phyloP scores from a whole-genome alignment of 2,888 invertebrate genomes.

The Dicyrtoma fusca region DNA sequence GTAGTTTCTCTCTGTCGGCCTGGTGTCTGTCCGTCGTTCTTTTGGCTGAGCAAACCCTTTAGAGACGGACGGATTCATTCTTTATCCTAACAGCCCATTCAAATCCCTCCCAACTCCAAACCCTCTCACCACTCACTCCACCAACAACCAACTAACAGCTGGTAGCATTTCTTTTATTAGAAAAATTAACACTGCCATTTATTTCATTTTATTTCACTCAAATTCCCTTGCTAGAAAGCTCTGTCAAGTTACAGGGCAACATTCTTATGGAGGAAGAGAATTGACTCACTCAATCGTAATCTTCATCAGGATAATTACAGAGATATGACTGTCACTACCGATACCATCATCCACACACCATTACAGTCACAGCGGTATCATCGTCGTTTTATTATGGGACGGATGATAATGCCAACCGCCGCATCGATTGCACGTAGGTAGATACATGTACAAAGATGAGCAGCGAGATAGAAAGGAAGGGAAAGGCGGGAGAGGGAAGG shows the following conservation, averaged over 20 bases:
- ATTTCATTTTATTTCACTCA: background rate
- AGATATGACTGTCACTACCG: too few species aligned
- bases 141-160: conserved; percentile 5
- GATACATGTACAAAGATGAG: too few species aligned
- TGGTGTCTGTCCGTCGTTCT: background rate
- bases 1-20: background rate
- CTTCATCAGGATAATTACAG: too few species aligned
- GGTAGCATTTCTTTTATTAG: conserved; percentile 20
- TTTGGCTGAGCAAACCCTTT: conserved; percentile 17
- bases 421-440: background rate
- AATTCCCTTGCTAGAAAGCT: too few species aligned
- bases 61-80: conserved; percentile 26
- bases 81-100: conserved; percentile 9
- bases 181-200: conserved; percentile 25
- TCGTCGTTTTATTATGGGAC: too few species aligned
- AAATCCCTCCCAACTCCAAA: background rate
- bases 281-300: too few species aligned
- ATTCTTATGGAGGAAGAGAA: too few species aligned
- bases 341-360: too few species aligned
- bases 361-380: too few species aligned
- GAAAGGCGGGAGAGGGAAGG: background rate
- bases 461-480: background rate
- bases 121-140: conserved; percentile 2
- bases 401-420: too few species aligned
- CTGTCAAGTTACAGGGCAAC: too few species aligned